Base-by-base conservation (phyloP, 2,888 invertebrate species). In the Philhelius pedissequus region DNA sequence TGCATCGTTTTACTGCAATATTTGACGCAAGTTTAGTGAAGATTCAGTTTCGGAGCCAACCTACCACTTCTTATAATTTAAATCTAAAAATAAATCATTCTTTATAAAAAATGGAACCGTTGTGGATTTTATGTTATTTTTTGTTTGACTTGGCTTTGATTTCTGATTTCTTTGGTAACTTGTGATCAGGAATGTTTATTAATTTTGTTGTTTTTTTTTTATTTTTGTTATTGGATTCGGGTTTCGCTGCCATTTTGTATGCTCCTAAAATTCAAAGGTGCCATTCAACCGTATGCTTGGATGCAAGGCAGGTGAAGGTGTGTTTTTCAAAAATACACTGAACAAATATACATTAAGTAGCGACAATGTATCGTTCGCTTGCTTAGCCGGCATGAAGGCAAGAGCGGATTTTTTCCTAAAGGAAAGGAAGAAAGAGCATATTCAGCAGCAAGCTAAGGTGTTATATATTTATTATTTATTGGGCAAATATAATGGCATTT, bases 11-110 rank as follows among this genome's bases (percentile, higher is more conserved):
- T 2, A 40, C 15, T 77, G 77, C 69, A 83, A 56, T 22, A 52
- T 74, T 35, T 69, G 74, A 74, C 38, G 48, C 68, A 74, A 74
- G n/a, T n/a, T n/a, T n/a, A n/a, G 35, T 30, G 35, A 69, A 58
- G 64, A 83, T 83, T 66, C 43, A 54, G 70, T 75, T 70, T 78
- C 68, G 69, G 54, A 32, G 56, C 35, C 50, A 40, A 56, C 35
- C 43, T 43, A 20, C 62, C 43, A 30, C 40, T 45, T 50, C 62
- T 74, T 66, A n/a, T n/a, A 79, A 64, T 70, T 62, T 74, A 30
- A 74, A 66, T 83, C 79, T 79, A 83, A 83, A 83, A 79, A 83
- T 79, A 70, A 80, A 64, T 60, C 20, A 54, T 62, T 43, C n/a
- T 60, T 30, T n/a, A 71, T 50, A 43, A 56, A 43, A n/a, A 35